Conservation (phyloP, 2,797 vertebrate genomes). For the Parotocinclus haroldoi region DNA sequence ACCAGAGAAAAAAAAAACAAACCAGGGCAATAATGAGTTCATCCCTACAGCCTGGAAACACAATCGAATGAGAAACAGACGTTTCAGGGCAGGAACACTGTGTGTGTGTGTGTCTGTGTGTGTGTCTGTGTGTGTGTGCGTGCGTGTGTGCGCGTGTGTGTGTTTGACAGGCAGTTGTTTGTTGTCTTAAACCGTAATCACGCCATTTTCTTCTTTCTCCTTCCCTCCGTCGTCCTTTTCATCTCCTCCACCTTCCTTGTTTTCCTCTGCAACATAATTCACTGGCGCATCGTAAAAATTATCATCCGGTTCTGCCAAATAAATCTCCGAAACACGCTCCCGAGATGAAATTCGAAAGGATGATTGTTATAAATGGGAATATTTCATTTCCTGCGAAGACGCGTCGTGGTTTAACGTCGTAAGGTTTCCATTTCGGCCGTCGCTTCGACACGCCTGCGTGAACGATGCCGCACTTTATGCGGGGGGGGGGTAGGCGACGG, state of each 20-base stretch:
- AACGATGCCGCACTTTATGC: slow-evolving; percentile 1
- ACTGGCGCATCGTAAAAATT: slow-evolving; percentile 28
- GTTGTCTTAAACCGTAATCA: slow-evolving; percentile 39
- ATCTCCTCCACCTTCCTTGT: slow-evolving; percentile 15
- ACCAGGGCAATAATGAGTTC: slow-evolving; percentile 55
- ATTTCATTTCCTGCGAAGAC: slow-evolving; percentile 37
- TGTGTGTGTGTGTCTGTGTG: slow-evolving; percentile 19
- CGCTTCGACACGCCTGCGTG: slow-evolving; percentile 37
- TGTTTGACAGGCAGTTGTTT: slow-evolving; percentile 2
- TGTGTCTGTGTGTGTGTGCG: slow-evolving; percentile 4
- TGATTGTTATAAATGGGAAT: slow-evolving; percentile 43
- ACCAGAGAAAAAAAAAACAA: slow-evolving; percentile 39
- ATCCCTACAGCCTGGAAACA: slow-evolving; percentile 49
- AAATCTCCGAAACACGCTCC: slow-evolving; percentile 43
- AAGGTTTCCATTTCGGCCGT: slow-evolving; percentile 28
- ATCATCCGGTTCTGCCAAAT: slow-evolving; percentile 10
- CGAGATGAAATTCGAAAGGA: slow-evolving; percentile 37
- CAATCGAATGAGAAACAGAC: slow-evolving; percentile 48
- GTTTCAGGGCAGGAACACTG: slow-evolving; percentile 4
- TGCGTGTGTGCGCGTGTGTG: not conserved
- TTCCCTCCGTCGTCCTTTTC: slow-evolving; percentile 11
- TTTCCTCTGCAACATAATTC: slow-evolving; percentile 10
- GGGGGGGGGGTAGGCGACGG: not conserved
- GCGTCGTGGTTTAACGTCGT: not conserved
- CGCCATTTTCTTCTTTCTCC: slow-evolving; percentile 32